phyloP scores from a whole-genome alignment of 2,888 invertebrate species.

The Lasioglossum leucozonium region DNA sequence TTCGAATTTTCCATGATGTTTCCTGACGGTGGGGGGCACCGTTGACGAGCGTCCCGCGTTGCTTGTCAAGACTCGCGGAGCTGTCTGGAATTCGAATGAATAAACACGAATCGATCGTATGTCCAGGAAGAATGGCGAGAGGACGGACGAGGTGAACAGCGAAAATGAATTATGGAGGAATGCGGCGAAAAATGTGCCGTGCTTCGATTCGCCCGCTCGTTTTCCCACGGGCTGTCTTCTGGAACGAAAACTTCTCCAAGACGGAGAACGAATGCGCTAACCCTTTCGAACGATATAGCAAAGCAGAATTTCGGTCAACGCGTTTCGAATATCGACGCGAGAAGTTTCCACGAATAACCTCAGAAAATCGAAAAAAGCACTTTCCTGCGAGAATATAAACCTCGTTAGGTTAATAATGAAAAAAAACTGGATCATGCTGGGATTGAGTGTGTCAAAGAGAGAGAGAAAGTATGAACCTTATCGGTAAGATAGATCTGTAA shows the following conservation, averaged over 20 bases:
- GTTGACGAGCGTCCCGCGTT: slow-evolving; percentile 28
- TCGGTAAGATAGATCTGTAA: too few species aligned
- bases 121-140: slow-evolving; percentile 69
- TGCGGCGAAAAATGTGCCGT: slow-evolving; percentile 68
- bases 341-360: too few species aligned
- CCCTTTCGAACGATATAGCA: neutral
- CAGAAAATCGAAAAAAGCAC: too few species aligned
- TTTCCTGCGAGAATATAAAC: too few species aligned
- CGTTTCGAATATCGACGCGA: neutral
- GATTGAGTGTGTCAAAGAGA: too few species aligned
- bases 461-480: too few species aligned
- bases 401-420: too few species aligned
- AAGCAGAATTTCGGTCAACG: neutral
- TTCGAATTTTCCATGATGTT: slow-evolving; percentile 40
- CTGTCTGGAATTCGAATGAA: slow-evolving; percentile 77
- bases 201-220: slow-evolving; percentile 61
- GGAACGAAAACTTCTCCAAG: slow-evolving; percentile 49
- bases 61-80: slow-evolving; percentile 60
- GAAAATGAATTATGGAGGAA: slow-evolving; percentile 75
- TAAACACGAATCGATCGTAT: slow-evolving; percentile 70
- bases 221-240: slow-evolving; percentile 67
- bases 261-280: slow-evolving; percentile 38
- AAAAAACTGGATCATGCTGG: too few species aligned
- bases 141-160: slow-evolving; percentile 66
- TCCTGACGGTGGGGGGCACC: slow-evolving; percentile 10